Conservation (phyloP, 2,797 vertebrate species). For the Artibeus lituratus region DNA sequence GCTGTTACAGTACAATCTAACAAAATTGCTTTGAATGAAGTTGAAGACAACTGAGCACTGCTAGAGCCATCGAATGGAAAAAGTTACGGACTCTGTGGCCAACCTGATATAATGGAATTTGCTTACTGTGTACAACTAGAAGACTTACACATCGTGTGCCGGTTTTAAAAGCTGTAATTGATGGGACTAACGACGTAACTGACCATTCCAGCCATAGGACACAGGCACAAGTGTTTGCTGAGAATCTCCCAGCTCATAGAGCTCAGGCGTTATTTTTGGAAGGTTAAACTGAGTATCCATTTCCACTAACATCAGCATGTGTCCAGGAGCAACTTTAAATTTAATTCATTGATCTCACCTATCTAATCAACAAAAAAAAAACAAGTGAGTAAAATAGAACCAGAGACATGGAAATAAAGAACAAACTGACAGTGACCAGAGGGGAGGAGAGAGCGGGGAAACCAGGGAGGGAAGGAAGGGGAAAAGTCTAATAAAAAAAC, state of each 20-base stretch:
- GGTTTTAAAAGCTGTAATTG: neutral
- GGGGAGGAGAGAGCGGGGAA: too few species aligned
- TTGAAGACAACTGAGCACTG: neutral
- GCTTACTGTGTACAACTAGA: neutral
- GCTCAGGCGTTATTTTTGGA: neutral
- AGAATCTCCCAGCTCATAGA: constrained; percentile 3
- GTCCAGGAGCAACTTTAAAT: constrained; percentile 8
- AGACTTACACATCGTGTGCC: neutral
- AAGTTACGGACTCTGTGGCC: neutral
- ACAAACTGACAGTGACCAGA: too few species aligned
- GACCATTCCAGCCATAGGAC: neutral
- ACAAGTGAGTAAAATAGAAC: too few species aligned
- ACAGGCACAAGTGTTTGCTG: neutral
- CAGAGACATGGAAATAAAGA: too few species aligned
- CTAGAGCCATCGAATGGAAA: neutral
- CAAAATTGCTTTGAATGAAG: neutral
- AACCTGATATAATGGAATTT: neutral
- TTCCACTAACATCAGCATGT: neutral
- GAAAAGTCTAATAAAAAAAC: too few species aligned
- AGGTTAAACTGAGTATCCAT: constrained; percentile 4
- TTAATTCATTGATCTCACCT: neutral
- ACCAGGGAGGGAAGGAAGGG: too few species aligned
- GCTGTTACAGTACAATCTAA: neutral
- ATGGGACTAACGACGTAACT: neutral
- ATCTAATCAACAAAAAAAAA: too few species aligned